A percentile compares a stretch with the other conserved stretches of the same genome.
These are phyloP conservation scores for Ctenochaetus hawaiiensis DNA, from an alignment of 2,797 vertebrate species.

Conservation along the genomic window DNA sequence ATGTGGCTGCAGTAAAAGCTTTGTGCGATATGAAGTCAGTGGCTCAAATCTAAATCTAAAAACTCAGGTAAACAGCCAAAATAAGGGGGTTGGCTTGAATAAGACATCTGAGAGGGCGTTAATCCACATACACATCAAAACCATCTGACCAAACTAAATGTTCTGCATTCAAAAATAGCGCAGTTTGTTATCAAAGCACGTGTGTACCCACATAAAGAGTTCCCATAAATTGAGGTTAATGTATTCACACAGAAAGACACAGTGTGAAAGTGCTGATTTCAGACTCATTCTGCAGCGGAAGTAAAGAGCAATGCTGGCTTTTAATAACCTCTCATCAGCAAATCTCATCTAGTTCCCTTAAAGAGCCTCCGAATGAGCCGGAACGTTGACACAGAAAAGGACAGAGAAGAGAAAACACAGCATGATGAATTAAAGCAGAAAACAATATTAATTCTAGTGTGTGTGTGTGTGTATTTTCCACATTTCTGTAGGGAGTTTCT, in stretches of 20 bases:
- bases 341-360: conserved; percentile 14
- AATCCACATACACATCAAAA: conserved; percentile 7
- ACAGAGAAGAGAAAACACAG: background rate
- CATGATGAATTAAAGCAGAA: conserved; percentile 13
- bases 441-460: conserved; percentile 4
- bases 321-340: conserved; percentile 44
- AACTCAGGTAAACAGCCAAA: conserved; percentile 21
- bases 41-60: conserved; percentile 22
- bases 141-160: background rate
- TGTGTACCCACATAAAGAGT: background rate
- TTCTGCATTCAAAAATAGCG: conserved; percentile 10
- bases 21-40: conserved; percentile 23
- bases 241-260: conserved; percentile 1
- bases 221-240: background rate
- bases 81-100: conserved; percentile 40
- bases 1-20: conserved; percentile 33
- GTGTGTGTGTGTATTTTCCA: conserved; percentile 4
- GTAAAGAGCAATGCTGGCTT: conserved; percentile 13
- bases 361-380: conserved; percentile 4
- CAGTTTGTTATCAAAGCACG: background rate
- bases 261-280: conserved; percentile 24
- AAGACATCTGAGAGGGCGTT: conserved; percentile 4
- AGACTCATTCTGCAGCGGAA: conserved; percentile 21
- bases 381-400: too few species aligned
- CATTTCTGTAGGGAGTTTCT: conserved; percentile 10